Evolutionary conservation across 2,113 vertebrate species (phyloP).

Genomic region (Melanerpes aurifrons): DNA sequence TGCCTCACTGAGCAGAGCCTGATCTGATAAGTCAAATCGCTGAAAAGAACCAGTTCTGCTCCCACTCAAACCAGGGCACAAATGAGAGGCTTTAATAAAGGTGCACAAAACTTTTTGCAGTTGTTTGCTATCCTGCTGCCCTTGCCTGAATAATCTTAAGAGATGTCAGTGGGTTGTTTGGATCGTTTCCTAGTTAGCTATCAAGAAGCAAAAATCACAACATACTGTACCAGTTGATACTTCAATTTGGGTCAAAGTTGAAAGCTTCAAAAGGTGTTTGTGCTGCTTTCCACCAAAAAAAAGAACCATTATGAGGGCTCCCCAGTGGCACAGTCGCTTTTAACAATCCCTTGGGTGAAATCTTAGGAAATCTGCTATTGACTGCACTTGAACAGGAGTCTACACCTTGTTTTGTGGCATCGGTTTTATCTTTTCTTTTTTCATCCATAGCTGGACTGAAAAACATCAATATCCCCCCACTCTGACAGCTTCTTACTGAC

Average conservation of each 20-base stretch:
- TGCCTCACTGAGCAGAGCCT: no score
- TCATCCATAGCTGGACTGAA: constrained; percentile 12
- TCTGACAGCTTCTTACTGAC: constrained; percentile 5
- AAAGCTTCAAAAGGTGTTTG: neutral
- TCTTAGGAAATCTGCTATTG: constrained; percentile 2
- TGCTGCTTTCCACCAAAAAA: constrained; percentile 4
- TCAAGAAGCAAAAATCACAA: neutral
- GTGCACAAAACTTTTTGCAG: neutral
- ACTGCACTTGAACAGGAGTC: neutral
- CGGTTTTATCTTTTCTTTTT: constrained; percentile 24
- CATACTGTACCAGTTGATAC: neutral
- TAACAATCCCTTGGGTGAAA: constrained; percentile 15
- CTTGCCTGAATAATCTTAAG: neutral
- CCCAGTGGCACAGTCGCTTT: constrained; percentile 23
- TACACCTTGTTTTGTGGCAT: neutral
- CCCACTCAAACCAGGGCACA: neutral
- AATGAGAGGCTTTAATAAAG: neutral
- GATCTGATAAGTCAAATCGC: no score
- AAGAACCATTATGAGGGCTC: neutral
- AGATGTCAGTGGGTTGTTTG: neutral
- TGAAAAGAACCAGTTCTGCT: no score
- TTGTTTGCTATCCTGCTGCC: neutral
- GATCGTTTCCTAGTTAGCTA: neutral
- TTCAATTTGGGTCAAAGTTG: neutral
- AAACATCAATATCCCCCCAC: constrained; percentile 9